Percentiles rank a stretch among this genome's conserved stretches.
phyloP scores from a whole-genome alignment of 2,888 invertebrate species.

The Lottia gigantea region DNA sequence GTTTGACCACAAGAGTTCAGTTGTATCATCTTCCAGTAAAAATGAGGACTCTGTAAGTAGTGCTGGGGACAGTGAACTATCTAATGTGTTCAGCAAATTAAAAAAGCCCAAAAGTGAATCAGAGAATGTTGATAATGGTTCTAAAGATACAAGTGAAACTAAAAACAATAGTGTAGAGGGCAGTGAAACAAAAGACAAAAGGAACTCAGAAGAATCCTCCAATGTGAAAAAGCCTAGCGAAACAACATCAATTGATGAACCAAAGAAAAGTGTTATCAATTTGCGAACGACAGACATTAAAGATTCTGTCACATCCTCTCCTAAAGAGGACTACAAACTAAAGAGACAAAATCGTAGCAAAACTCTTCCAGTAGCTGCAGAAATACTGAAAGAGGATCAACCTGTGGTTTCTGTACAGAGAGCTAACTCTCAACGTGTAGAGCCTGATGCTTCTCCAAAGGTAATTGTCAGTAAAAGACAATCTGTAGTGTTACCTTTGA shows the following conservation, averaged over 20 bases:
- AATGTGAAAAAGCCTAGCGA: constrained; percentile 9
- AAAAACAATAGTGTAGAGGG: not conserved
- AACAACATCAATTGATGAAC: constrained; percentile 17
- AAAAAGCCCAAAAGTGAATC: constrained; percentile 28
- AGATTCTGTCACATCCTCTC: constrained; percentile 31
- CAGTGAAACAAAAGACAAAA: not conserved
- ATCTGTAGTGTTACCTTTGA: constrained; percentile 2
- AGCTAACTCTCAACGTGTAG: constrained; percentile 30
- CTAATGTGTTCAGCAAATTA: constrained; percentile 40
- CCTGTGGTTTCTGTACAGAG: constrained; percentile 34
- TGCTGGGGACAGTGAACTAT: constrained; percentile 33
- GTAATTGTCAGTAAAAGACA: constrained; percentile 5
- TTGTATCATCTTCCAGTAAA: not conserved
- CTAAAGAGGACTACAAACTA: constrained; percentile 51
- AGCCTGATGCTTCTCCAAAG: not conserved
- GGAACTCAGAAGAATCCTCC: not conserved
- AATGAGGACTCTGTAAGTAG: not conserved
- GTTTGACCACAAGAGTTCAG: no score
- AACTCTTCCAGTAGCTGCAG: constrained; percentile 51
- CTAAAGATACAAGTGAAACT: not conserved
- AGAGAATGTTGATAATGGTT: not conserved
- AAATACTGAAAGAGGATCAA: constrained; percentile 31
- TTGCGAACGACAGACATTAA: not conserved
- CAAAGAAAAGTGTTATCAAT: not conserved
- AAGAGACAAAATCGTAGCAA: constrained; percentile 50